Conservation (phyloP, 2,797 vertebrate genomes). For the Anguilla megastoma region DNA sequence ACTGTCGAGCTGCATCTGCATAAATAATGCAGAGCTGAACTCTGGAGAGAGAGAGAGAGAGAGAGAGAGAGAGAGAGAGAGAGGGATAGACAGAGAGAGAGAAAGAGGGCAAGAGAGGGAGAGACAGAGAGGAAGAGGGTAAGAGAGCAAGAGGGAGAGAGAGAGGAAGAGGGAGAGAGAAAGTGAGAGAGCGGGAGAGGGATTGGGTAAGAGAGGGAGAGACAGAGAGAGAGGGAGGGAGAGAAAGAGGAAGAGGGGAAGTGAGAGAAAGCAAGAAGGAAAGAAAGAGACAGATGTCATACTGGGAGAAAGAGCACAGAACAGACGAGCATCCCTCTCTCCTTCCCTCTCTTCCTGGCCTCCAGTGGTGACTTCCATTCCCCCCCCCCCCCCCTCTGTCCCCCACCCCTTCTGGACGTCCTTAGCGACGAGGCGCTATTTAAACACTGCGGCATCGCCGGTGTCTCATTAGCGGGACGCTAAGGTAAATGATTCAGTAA, state of each 20-base stretch:
- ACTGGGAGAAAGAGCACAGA: background rate
- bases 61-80: background rate
- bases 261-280: too few species aligned
- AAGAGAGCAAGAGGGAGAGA: too few species aligned
- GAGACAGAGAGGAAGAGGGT: too few species aligned
- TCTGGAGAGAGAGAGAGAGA: background rate
- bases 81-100: too few species aligned
- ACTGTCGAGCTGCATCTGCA: background rate
- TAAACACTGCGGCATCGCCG: slow-evolving; percentile 52
- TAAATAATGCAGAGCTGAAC: slow-evolving; percentile 12
- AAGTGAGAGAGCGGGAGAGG: too few species aligned
- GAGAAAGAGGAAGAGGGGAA: too few species aligned
- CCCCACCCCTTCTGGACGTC: background rate
- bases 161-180: too few species aligned
- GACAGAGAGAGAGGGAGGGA: too few species aligned
- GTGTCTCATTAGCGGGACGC: slow-evolving; percentile 66
- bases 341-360: background rate
- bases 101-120: too few species aligned
- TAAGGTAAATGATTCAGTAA: slow-evolving; percentile 72
- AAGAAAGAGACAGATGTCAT: too few species aligned
- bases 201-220: too few species aligned
- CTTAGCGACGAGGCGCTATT: slow-evolving; percentile 49
- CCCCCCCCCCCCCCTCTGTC: too few species aligned
- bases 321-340: background rate
- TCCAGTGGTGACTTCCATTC: background rate